These are phyloP conservation scores for Sminthurides aquaticus DNA, from an alignment of 2,888 invertebrate species.

Conservation along the genomic window DNA sequence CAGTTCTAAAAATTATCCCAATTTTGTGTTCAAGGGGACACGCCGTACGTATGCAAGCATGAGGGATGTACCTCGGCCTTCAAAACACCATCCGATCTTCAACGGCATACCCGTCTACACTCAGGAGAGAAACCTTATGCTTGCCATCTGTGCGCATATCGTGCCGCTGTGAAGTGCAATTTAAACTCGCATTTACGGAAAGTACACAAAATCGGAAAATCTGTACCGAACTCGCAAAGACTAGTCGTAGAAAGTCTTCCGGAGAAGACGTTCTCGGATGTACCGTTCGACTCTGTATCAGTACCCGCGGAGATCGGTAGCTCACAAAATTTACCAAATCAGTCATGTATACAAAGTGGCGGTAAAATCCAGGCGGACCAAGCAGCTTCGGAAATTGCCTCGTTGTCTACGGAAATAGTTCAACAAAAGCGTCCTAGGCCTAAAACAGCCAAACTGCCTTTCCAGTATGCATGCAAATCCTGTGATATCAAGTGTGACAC, in stretches of 20 bases:
- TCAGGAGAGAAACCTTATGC: constrained; percentile 47
- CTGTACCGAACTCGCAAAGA: no score
- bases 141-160: constrained; percentile 46
- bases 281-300: no score
- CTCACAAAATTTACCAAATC: no score
- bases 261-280: no score
- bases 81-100: constrained; percentile 50
- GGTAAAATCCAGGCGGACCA: neutral
- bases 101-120: constrained; percentile 48
- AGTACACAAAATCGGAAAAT: constrained; percentile 8
- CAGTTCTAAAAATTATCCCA: no score
- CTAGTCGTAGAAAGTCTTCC: no score
- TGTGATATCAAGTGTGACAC: constrained; percentile 29
- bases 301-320: no score
- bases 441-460: constrained; percentile 22
- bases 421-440: no score
- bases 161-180: constrained; percentile 46
- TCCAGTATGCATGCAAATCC: constrained; percentile 35
- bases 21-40: constrained; percentile 43
- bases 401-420: no score
- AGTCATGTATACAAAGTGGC: no score
- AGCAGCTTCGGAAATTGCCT: neutral
- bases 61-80: constrained; percentile 48
- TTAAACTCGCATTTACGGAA: constrained; percentile 11
- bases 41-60: constrained; percentile 46